phyloP scores from a whole-genome alignment of 2,888 invertebrate species.

The Lymantria monacha region DNA sequence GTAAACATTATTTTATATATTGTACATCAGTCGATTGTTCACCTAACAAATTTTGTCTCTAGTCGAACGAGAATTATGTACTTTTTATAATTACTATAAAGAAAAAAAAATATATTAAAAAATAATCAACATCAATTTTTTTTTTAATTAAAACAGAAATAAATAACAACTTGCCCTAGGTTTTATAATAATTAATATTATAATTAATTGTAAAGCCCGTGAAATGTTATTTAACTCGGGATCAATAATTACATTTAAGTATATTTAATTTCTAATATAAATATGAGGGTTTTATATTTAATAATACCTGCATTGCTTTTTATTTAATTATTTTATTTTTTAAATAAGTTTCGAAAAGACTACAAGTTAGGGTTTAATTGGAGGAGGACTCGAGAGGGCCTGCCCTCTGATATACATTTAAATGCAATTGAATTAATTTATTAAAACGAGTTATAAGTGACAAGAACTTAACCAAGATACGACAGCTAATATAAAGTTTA shows the following conservation, averaged over 20 bases:
- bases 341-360: conserved; percentile 76
- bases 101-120: conserved; percentile 73
- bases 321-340: conserved; percentile 34
- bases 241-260: conserved; percentile 72
- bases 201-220: conserved; percentile 81
- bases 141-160: conserved; percentile 79
- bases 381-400: conserved; percentile 35
- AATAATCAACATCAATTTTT: conserved; percentile 77
- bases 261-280: conserved; percentile 78
- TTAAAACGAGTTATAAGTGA: conserved; percentile 57
- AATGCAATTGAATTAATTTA: conserved; percentile 70
- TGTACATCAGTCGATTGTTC: conserved; percentile 81
- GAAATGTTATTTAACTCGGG: conserved; percentile 76
- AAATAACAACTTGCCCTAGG: conserved; percentile 84
- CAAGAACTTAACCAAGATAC: conserved; percentile 60
- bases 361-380: conserved; percentile 47
- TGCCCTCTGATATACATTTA: conserved; percentile 60
- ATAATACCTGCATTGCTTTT: conserved; percentile 80
- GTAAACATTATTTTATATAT: conserved; percentile 75
- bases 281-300: conserved; percentile 78
- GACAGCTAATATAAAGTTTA: conserved; percentile 70
- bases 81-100: conserved; percentile 68
- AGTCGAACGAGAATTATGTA: conserved; percentile 78
- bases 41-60: conserved; percentile 80
- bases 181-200: conserved; percentile 79